phyloP scores from a whole-genome alignment of 2,113 vertebrate species.

The Grallaria varia region DNA sequence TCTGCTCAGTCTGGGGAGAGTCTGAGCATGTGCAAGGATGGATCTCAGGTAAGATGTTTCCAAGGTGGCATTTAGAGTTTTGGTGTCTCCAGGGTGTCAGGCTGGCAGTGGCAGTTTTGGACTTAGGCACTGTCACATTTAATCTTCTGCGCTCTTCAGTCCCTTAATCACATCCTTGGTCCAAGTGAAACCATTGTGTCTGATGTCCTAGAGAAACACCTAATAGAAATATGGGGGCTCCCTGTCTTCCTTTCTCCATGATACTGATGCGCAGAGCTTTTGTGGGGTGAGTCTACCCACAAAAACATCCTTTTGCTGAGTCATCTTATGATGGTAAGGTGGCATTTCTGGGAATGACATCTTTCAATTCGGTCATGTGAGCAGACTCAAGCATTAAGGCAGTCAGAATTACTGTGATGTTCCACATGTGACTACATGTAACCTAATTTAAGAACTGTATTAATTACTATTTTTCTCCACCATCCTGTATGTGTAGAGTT shows the following conservation, averaged over 20 bases:
- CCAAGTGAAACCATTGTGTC: not conserved
- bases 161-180: not conserved
- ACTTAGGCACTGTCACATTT: not conserved
- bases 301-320: not conserved
- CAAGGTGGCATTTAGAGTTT: not conserved
- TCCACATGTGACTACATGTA: not conserved
- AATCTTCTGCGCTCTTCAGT: not conserved
- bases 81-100: not conserved
- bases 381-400: not conserved
- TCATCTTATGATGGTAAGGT: not conserved
- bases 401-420: not conserved
- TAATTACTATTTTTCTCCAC: not conserved
- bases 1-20: not conserved
- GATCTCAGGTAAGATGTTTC: not conserved
- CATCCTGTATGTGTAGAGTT: not conserved
- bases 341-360: not conserved
- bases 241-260: not conserved
- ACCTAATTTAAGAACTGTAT: not conserved
- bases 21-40: not conserved
- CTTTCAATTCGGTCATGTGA: not conserved
- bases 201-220: not conserved
- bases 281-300: not conserved
- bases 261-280: not conserved
- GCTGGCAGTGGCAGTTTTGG: not conserved
- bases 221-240: not conserved